Conservation (phyloP, 2,113 vertebrate genomes). For the Pungitius pungitius region DNA sequence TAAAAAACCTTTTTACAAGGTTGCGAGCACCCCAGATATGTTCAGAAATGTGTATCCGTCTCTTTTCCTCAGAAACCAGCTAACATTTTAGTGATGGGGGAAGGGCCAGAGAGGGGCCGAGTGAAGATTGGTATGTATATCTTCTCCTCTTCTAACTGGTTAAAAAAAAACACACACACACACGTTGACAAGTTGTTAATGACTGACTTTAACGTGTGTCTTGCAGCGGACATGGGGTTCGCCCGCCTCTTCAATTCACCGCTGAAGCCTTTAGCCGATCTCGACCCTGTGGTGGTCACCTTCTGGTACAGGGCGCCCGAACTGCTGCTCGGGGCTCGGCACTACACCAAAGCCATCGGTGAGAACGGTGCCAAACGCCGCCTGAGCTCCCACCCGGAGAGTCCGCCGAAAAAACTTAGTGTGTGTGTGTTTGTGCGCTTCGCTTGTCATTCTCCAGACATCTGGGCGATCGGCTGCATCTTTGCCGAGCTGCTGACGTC, state of each 20-base stretch:
- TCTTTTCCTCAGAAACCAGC: conserved; percentile 93
- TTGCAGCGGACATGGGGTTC: conserved; percentile 98
- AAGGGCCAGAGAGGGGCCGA: conserved; percentile 98
- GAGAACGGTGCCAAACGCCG: conserved; percentile 63
- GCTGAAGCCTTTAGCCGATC: conserved; percentile 99
- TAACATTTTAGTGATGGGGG: conserved; percentile 99
- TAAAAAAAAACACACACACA: not conserved
- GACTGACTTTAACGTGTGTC: not conserved
- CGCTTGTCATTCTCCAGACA: conserved; percentile 83
- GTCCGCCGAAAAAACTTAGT: no score
- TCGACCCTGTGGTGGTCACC: conserved; percentile 99
- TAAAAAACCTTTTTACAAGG: not conserved
- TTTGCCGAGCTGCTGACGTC: conserved; percentile 99
- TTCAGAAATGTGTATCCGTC: conserved; percentile 10
- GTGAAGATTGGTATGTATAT: conserved; percentile 97
- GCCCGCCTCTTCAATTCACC: conserved; percentile 99
- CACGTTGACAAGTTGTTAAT: not conserved
- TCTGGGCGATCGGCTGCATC: conserved; percentile 99
- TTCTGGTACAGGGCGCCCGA: conserved; percentile 99
- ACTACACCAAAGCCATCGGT: conserved; percentile 99
- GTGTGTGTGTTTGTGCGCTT: not conserved
- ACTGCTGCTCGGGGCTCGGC: conserved; percentile 95
- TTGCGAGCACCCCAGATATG: not conserved
- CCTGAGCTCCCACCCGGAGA: not conserved
- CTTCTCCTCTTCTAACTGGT: not conserved